Conservation (phyloP, 2,113 vertebrate species). For the Taxidea taxus region DNA sequence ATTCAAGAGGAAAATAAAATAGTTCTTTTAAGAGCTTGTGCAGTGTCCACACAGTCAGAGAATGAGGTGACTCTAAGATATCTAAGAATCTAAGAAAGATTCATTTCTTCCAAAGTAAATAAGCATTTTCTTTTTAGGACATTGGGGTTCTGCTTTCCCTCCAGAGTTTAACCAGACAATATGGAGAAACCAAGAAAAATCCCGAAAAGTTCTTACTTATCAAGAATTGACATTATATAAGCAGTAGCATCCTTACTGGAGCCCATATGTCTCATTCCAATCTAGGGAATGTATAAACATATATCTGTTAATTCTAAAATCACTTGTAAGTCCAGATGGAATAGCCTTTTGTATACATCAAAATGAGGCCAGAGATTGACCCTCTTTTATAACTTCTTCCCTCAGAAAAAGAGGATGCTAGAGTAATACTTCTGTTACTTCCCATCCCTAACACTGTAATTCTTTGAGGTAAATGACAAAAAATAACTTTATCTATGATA, state of each 20-base stretch:
- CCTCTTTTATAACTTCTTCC: not conserved
- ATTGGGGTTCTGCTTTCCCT: not conserved
- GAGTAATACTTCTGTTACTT: not conserved
- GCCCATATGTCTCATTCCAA: not conserved
- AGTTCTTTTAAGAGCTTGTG: not conserved
- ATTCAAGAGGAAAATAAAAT: not conserved
- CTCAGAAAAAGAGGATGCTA: not conserved
- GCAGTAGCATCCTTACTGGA: not conserved
- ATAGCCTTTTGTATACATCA: not conserved
- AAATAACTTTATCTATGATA: not conserved
- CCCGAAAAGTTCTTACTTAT: not conserved
- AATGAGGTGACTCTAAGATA: conserved; percentile 9
- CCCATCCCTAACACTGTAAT: not conserved
- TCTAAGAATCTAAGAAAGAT: not conserved
- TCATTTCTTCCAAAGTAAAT: not conserved
- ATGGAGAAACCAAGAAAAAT: not conserved
- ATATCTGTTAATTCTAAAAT: not conserved
- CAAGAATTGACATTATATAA: not conserved
- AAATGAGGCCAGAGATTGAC: not conserved
- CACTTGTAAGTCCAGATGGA: not conserved
- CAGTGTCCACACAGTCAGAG: not conserved
- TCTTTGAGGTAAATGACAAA: not conserved
- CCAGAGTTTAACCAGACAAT: not conserved
- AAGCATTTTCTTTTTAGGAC: not conserved
- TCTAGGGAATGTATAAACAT: not conserved